phyloP scores from a whole-genome alignment of 2,888 invertebrate genomes.

The Sesamia inferens region DNA sequence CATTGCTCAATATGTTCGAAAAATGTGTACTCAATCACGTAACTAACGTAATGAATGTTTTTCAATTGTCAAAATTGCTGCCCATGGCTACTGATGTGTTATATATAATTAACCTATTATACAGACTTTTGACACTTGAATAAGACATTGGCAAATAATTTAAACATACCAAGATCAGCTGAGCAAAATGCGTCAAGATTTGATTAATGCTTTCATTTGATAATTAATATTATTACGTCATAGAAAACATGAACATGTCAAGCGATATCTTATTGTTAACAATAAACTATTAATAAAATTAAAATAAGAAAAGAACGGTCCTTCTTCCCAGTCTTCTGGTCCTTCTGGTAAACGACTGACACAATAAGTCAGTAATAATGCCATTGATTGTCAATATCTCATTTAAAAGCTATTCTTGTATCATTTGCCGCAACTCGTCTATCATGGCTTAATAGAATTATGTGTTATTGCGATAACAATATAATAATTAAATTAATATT shows the following conservation, averaged over 20 bases:
- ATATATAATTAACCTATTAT: no score
- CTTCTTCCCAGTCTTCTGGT: slow-evolving; percentile 3
- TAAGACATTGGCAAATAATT: not conserved
- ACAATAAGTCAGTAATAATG: not conserved
- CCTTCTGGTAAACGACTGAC: not conserved
- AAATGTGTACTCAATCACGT: no score
- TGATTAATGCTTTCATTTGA: not conserved
- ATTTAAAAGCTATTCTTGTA: slow-evolving; percentile 37
- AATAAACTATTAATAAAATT: not conserved
- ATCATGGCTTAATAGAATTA: slow-evolving; percentile 87
- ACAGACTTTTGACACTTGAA: not conserved
- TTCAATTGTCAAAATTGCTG: no score
- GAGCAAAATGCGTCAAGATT: not conserved
- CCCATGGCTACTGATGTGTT: no score
- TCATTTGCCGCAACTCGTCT: slow-evolving; percentile 62
- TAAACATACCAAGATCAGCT: not conserved
- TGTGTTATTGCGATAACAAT: slow-evolving; percentile 49
- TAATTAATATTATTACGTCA: not conserved
- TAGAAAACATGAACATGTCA: not conserved
- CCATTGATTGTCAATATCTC: slow-evolving; percentile 12
- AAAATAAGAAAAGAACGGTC: not conserved
- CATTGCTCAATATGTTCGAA: no score
- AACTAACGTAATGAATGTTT: no score
- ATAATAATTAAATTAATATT: slow-evolving; percentile 41
- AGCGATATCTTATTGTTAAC: not conserved